Evolutionary conservation across 2,797 vertebrate species (phyloP), one percentile per base, ranked within the genome.

Genomic region (Scolopax bukidnonensis): DNA sequence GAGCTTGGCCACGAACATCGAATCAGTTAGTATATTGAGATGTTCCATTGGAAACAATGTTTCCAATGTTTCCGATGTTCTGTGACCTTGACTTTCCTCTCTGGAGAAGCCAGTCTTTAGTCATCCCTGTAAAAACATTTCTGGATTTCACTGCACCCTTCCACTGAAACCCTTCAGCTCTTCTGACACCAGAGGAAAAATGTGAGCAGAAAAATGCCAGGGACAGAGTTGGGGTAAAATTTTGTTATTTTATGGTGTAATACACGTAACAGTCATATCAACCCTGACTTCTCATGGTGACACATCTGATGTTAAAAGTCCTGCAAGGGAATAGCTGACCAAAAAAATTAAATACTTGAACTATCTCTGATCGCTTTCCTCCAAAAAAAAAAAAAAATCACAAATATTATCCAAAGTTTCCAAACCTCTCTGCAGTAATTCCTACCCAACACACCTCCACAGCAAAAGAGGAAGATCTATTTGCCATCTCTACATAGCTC

Each of bases 241-340:
- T 84, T 16, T 15, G 5, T 18, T 27, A 11, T 67, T 88, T 88
- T 77, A 27, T 67, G 36, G 27, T 27, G 23, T 38, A 47, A 43
- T 0, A 0, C 14, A n/a, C 11, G 8, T 19, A 65, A 16, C 4
- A 40, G 27, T 10, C 89, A 25, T 2, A 84, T n/a, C 27, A 64
- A 40, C 8, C 48, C 2, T 4, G 57, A 59, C 11, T 80, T 51
- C 32, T 65, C 2, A 0, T 18, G n/a, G 28, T 13, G 30, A n/a
- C 70, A 38, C 16, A 50, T 94, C 38, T 45, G 65, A 16, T 15
- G 5, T 59, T 67, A 68, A 32, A 48, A 48, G 7, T 40, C 32
- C 30, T 67, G 15, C 8, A 56, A 53, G 12, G 20, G 17, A 84
- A n/a, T 41, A 67, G 11, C 25, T 53, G 53, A 33, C 16, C 38